Evolutionary conservation across 2,113 vertebrate genomes (phyloP).

Genomic region (Cynopterus brachyotis): DNA sequence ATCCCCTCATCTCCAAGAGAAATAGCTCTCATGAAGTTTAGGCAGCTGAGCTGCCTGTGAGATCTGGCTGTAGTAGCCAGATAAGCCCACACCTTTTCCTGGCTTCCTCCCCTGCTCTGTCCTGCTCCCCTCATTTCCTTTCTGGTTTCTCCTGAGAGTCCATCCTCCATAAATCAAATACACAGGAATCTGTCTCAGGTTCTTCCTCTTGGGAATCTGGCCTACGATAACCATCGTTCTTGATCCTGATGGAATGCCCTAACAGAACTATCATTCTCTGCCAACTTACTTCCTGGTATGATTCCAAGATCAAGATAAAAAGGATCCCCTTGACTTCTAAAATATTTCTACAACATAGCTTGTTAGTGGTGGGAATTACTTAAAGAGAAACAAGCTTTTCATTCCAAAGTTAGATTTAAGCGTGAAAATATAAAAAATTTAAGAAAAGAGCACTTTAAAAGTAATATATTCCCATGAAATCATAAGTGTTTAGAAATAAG

Average conservation of each 20-base stretch:
- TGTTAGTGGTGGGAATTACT: neutral
- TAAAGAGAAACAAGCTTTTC: neutral
- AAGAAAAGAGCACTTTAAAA: neutral
- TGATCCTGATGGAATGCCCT: neutral
- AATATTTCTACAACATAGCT: neutral
- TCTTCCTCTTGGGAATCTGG: neutral
- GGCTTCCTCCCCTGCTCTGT: neutral
- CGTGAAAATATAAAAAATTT: neutral
- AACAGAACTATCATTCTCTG: too few species aligned
- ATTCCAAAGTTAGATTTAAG: neutral
- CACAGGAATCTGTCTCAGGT: neutral
- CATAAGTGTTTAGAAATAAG: neutral
- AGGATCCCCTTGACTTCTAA: neutral
- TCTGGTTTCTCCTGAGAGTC: neutral
- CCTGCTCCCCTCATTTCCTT: neutral
- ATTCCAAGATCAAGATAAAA: neutral
- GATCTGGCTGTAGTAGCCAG: neutral
- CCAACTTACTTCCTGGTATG: neutral
- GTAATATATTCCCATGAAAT: neutral
- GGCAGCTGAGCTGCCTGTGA: rapidly evolving
- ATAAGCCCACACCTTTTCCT: neutral
- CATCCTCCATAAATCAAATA: neutral
- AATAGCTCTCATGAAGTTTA: neutral
- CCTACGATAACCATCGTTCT: neutral
- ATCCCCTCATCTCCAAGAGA: neutral